Evolutionary conservation across 2,797 vertebrate species (phyloP).

Genomic region (Benthosema pterotum): DNA sequence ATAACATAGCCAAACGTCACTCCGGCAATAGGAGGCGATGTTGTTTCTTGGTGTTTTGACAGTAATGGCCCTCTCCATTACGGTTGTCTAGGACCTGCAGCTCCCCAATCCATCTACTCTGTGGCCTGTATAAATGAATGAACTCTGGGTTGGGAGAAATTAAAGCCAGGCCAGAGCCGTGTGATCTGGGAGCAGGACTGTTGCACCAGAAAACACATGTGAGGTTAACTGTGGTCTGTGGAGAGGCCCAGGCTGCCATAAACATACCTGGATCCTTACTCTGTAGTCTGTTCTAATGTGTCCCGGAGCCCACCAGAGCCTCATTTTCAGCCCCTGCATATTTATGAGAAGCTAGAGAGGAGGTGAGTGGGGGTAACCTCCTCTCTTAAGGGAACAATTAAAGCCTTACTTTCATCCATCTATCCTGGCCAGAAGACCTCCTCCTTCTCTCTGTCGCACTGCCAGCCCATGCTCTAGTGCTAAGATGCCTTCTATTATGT

Average conservation of each 20-base stretch:
- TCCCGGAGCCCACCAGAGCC: conserved; percentile 69
- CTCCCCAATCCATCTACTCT: conserved; percentile 24
- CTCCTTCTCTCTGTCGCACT: conserved; percentile 2
- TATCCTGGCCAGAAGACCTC: conserved; percentile 60
- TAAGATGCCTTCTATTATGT: conserved; percentile 20
- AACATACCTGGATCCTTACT: conserved; percentile 70
- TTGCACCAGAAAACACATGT: conserved; percentile 62
- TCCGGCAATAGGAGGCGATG: conserved; percentile 62
- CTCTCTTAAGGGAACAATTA: conserved; percentile 77
- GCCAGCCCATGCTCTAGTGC: conserved; percentile 15
- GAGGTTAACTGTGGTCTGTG: conserved; percentile 51
- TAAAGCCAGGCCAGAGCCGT: conserved; percentile 48
- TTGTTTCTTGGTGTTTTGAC: conserved; percentile 35
- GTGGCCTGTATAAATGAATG: conserved; percentile 53
- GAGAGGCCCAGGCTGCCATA: conserved; percentile 54
- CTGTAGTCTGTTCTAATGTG: conserved; percentile 73
- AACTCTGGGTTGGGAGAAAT: conserved; percentile 55
- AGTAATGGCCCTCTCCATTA: conserved; percentile 3
- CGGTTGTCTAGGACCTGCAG: conserved; percentile 15
- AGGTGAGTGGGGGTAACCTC: conserved; percentile 48
- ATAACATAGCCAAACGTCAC: neutral
- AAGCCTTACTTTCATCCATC: conserved; percentile 71
- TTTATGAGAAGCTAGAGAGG: conserved; percentile 66
- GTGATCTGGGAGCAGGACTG: conserved; percentile 36
- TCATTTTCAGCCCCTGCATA: conserved; percentile 73